A percentile compares a stretch with the other conserved stretches of the same genome.
phyloP scores from a whole-genome alignment of 2,797 vertebrate genomes.

The Psittacula derbiana region DNA sequence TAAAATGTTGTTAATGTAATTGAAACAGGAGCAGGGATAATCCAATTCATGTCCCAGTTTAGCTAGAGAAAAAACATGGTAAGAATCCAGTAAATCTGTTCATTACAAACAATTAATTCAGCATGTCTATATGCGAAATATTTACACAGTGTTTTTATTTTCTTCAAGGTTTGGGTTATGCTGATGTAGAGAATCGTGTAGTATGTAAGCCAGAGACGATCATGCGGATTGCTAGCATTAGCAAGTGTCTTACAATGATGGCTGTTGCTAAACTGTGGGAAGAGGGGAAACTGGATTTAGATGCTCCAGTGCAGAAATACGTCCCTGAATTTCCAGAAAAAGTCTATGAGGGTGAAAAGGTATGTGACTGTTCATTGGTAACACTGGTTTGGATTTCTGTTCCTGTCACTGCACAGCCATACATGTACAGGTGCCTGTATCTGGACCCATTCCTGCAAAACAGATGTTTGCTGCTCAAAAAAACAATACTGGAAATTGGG shows the following conservation, averaged over 20 bases:
- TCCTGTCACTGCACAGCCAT: background rate
- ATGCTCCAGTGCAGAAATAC: constrained; percentile 91
- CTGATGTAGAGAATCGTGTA: constrained; percentile 94
- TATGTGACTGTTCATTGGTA: constrained; percentile 55
- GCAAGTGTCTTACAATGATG: constrained; percentile 92
- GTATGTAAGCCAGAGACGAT: constrained; percentile 86
- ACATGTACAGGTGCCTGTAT: background rate
- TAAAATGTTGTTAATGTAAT: background rate
- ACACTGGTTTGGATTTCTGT: background rate
- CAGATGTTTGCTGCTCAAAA: background rate
- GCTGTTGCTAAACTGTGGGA: constrained; percentile 92
- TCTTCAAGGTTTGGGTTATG: constrained; percentile 87
- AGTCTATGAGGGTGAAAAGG: constrained; percentile 89
- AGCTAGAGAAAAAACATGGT: background rate
- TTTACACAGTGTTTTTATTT: background rate
- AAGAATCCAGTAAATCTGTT: background rate
- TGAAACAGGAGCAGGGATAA: background rate
- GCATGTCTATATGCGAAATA: background rate
- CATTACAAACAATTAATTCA: background rate
- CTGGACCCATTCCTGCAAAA: background rate
- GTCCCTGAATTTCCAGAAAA: constrained; percentile 96
- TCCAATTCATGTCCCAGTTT: background rate
- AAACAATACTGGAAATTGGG: background rate
- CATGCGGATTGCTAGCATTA: constrained; percentile 96
- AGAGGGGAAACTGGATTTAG: constrained; percentile 90